phyloP scores from a whole-genome alignment of 2,113 vertebrate genomes.

The Nothocercus julius region DNA sequence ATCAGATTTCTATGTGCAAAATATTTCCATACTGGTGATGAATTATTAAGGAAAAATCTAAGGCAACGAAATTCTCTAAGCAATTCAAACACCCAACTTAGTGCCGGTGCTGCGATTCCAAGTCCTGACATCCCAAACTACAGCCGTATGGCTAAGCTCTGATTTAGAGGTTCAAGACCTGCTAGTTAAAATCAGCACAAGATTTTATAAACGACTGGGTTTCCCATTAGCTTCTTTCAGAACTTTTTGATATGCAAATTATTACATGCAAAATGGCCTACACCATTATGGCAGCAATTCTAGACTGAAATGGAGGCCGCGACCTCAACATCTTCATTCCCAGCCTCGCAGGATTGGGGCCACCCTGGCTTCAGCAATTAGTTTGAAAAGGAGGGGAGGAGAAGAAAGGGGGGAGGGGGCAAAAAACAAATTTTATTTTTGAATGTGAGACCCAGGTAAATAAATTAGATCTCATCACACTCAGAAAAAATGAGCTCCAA shows the following conservation, averaged over 20 bases:
- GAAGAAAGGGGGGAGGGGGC: background rate
- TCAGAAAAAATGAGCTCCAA: conserved; percentile 12
- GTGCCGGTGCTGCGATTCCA: background rate
- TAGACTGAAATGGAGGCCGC: background rate
- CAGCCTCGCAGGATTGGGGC: background rate
- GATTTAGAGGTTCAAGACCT: conserved; percentile 39
- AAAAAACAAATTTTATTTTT: background rate
- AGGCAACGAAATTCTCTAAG: background rate
- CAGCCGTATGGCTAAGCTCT: background rate
- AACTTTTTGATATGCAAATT: conserved; percentile 58
- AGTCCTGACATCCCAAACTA: conserved; percentile 25
- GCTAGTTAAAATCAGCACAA: conserved; percentile 26
- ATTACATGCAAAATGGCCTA: background rate
- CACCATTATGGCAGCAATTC: background rate
- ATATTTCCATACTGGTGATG: background rate
- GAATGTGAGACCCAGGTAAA: background rate
- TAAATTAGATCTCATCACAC: background rate
- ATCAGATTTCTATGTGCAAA: background rate
- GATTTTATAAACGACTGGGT: background rate
- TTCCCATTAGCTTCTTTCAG: conserved; percentile 10
- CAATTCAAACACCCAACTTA: background rate
- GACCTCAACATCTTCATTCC: background rate
- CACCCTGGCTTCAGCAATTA: background rate
- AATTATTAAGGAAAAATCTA: conserved; percentile 30
- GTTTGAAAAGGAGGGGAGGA: rapidly evolving